Evolutionary conservation across 2,797 vertebrate species (phyloP).

Genomic region (Cyclopterus lumpus): DNA sequence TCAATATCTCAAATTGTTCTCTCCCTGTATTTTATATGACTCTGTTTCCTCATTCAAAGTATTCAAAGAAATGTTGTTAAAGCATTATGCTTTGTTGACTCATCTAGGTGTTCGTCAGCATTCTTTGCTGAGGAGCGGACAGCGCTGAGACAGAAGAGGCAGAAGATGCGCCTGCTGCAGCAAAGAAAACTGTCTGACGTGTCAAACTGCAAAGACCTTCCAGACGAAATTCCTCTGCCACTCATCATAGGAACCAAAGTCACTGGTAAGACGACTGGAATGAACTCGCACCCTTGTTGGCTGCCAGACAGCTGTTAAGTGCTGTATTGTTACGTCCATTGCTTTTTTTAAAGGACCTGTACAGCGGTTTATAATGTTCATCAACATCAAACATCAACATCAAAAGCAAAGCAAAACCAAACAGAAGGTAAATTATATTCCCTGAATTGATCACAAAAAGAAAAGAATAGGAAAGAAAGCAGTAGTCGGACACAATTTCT

Average conservation of each 20-base stretch:
- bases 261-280: constrained; percentile 74
- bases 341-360: background rate
- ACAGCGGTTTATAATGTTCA: background rate
- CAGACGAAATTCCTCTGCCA: constrained; percentile 96
- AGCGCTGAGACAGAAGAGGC: constrained; percentile 93
- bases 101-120: constrained; percentile 94
- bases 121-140: constrained; percentile 98
- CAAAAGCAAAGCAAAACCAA: too few relatives aligned
- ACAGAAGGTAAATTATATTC: background rate
- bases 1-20: background rate
- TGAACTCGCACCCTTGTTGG: background rate
- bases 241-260: constrained; percentile 99
- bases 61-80: background rate
- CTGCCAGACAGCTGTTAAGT: background rate
- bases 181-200: constrained; percentile 96
- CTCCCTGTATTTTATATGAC: background rate
- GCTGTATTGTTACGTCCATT: background rate
- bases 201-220: constrained; percentile 97
- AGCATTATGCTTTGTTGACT: background rate
- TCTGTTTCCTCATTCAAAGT: background rate
- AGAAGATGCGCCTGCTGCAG: constrained; percentile 96
- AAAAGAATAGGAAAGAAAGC: background rate
- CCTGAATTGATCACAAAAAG: background rate
- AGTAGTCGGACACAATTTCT: background rate
- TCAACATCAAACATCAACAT: too few relatives aligned